Percentiles rank a stretch among this genome's conserved stretches.
These are phyloP conservation scores for Ctenochaetus hawaiiensis DNA, from an alignment of 2,797 vertebrate species.

Conservation along the genomic window DNA sequence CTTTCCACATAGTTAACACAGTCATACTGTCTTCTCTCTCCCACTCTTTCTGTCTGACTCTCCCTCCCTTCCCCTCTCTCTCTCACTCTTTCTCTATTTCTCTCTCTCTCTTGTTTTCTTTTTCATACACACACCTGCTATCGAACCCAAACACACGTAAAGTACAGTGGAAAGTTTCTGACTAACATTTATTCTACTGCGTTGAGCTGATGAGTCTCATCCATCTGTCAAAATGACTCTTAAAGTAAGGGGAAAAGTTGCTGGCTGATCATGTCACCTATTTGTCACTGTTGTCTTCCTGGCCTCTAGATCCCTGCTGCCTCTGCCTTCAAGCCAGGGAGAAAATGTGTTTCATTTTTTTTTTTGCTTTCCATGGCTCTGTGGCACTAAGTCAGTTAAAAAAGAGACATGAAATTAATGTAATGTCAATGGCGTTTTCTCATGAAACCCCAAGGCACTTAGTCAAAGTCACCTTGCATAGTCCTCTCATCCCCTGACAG, in stretches of 20 bases:
- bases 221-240: slow-evolving; percentile 44
- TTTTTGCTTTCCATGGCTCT: slow-evolving; percentile 58
- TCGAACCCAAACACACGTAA: slow-evolving; percentile 52
- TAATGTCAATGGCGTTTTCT: slow-evolving; percentile 84
- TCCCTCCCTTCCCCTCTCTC: slow-evolving; percentile 13
- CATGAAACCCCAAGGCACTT: slow-evolving; percentile 83
- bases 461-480: slow-evolving; percentile 88
- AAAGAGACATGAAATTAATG: slow-evolving; percentile 85
- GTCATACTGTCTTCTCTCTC: slow-evolving; percentile 62
- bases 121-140: slow-evolving; percentile 50
- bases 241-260: slow-evolving; percentile 59
- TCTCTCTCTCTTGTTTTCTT: slow-evolving; percentile 45
- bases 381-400: slow-evolving; percentile 78
- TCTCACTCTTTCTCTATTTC: slow-evolving; percentile 13
- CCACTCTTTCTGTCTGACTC: slow-evolving; percentile 34
- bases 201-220: slow-evolving; percentile 35
- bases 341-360: slow-evolving; percentile 49
- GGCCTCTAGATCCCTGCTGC: slow-evolving; percentile 49
- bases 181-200: slow-evolving; percentile 64
- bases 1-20: slow-evolving; percentile 79
- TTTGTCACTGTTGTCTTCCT: slow-evolving; percentile 68
- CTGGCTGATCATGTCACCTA: slow-evolving; percentile 53
- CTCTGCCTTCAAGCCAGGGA: slow-evolving; percentile 56
- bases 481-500: slow-evolving; percentile 83
- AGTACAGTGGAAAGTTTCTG: slow-evolving; percentile 70